Percentiles rank a stretch among this genome's conserved stretches.
Conservation (phyloP, 2,113 vertebrate species). For the Myxocyprinus asiaticus region DNA sequence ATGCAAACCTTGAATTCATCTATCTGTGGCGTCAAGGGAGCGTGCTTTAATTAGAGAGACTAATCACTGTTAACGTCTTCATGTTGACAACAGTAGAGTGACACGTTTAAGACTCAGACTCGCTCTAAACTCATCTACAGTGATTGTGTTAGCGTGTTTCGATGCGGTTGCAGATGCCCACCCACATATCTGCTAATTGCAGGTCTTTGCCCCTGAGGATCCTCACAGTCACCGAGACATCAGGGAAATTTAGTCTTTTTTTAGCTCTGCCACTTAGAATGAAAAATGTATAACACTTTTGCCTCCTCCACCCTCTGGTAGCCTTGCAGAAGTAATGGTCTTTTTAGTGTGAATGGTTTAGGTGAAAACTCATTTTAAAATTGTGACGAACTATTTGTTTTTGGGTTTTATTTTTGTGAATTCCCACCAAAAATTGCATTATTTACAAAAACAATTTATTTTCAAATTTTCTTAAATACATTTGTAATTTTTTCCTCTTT, state of each 20-base stretch:
- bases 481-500: no score
- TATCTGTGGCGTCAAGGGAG: conserved; percentile 72
- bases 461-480: no score
- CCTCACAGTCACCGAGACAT: conserved; percentile 73
- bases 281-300: conserved; percentile 69
- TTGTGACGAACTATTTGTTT: neutral
- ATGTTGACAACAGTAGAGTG: conserved; percentile 71
- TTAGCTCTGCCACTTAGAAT: conserved; percentile 66
- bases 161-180: conserved; percentile 72
- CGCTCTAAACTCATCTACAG: conserved; percentile 65
- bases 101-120: conserved; percentile 69
- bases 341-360: neutral
- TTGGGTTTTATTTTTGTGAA: neutral
- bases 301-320: neutral
- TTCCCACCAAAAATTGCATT: neutral
- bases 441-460: no score
- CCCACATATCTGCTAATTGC: conserved; percentile 78
- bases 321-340: conserved; percentile 69
- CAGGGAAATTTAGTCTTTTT: conserved; percentile 72
- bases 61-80: conserved; percentile 79
- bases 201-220: conserved; percentile 74
- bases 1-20: conserved; percentile 66
- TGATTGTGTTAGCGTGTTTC: conserved; percentile 71
- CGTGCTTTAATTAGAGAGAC: conserved; percentile 79
- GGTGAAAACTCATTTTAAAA: neutral